Base-by-base conservation (phyloP, 1,140 invertebrate genomes). In the Stratiolaelaps scimitus region DNA sequence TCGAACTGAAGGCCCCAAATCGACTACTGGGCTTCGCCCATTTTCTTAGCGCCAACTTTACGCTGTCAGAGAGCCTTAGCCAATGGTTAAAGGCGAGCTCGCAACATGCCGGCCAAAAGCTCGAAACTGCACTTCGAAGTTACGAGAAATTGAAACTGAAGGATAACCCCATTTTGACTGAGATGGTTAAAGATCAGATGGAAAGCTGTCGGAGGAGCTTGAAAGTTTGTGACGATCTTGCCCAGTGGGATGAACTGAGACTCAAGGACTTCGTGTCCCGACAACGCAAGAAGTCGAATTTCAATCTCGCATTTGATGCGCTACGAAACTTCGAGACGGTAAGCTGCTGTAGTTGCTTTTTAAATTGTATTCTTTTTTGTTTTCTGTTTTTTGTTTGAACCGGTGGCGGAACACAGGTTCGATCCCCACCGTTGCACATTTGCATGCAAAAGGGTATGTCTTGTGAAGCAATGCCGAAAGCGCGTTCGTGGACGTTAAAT, bases 101-200 rank as follows among this genome's bases (percentile, higher is more conserved):
- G 26, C 53, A 29, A 23, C 53, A 60, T 26, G 53, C 53, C 17
- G 53, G 53, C 13, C 53, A 60, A 46, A 68, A 43, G 45, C 53
- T 68, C 64, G 26, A n/a, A 68, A 45, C 29, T 23, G 40, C 30
- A 15, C 30, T 67, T 66, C 23, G 64, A 28, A 66, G 65, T n/a
- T 66, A 69, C 19, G 70, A 67, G 1, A 73, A 71, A 66, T 74
- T 73, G 72, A 77, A 76, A 69, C 74, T 75, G 68, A 77, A 77
- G 71, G 70, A 76, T 48, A 65, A 43, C 29, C n/a, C 64, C 15
- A 65, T 43, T 34, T 23, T 65, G 5, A 26, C 34, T 4, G 44
- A 65, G 30, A 65, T 43, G 40, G 23, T 65, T n/a, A 43, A 43
- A 40, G 64, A 65, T 5, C 34, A 43, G 13, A 40, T 46, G 28